These are phyloP conservation scores for Uria aalge DNA, from an alignment of 2,113 vertebrate genomes.

Conservation along the genomic window DNA sequence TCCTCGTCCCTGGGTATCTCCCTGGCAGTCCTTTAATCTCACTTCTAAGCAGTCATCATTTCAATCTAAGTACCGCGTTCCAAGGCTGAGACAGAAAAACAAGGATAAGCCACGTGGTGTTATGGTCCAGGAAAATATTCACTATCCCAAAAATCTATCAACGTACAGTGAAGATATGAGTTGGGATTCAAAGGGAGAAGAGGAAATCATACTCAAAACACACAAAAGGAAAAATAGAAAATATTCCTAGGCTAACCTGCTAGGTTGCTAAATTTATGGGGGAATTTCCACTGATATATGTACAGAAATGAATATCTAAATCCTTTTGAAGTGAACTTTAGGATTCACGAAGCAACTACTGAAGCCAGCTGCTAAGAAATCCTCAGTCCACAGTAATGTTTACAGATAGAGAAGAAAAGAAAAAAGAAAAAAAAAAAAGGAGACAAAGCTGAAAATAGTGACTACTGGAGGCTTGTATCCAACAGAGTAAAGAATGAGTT, in stretches of 20 bases:
- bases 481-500: constrained; percentile 2
- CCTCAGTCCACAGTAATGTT: background rate
- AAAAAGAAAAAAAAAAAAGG: no score
- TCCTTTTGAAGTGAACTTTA: background rate
- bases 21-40: background rate
- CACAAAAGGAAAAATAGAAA: background rate
- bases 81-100: background rate
- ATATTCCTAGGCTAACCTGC: background rate
- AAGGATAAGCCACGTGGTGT: background rate
- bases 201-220: background rate
- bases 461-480: background rate
- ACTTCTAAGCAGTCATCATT: background rate
- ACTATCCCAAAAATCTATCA: background rate
- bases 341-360: background rate
- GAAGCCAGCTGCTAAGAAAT: background rate
- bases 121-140: background rate
- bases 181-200: background rate
- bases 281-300: background rate
- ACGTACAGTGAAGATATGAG: background rate
- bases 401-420: background rate
- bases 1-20: background rate
- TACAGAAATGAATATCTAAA: background rate
- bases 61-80: background rate
- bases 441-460: background rate
- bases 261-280: background rate